Evolutionary conservation across 2,113 vertebrate genomes (phyloP).

Genomic region (Pampusana beccarii): DNA sequence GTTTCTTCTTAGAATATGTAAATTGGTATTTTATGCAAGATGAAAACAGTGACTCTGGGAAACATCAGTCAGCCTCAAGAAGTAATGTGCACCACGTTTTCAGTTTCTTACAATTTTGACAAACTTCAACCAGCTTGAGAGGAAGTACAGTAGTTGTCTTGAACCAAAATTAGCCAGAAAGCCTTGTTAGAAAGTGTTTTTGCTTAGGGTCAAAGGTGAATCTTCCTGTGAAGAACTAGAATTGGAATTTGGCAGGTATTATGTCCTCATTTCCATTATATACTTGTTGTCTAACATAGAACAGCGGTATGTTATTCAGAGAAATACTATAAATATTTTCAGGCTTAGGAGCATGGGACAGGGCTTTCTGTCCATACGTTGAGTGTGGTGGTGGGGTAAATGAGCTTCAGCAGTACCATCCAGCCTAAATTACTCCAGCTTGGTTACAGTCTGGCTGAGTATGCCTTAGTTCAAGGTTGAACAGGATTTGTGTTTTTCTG

Average conservation of each 20-base stretch:
- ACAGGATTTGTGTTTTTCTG: background rate
- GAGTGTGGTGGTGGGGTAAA: background rate
- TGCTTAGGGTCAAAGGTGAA: background rate
- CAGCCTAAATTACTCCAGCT: background rate
- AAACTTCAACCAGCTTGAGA: background rate
- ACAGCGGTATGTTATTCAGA: fast-evolving
- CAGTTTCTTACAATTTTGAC: background rate
- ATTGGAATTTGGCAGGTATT: background rate
- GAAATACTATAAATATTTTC: background rate
- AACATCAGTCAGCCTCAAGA: background rate
- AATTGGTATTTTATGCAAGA: background rate
- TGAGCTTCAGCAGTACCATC: background rate
- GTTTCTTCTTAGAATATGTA: background rate
- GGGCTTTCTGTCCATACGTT: background rate
- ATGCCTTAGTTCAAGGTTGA: background rate
- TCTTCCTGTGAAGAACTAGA: background rate
- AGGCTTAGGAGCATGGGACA: background rate
- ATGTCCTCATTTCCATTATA: background rate
- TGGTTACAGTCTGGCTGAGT: background rate
- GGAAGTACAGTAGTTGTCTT: background rate
- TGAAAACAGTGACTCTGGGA: background rate
- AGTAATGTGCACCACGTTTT: background rate
- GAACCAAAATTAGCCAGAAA: background rate
- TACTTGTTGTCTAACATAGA: background rate
- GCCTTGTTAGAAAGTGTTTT: background rate